Conservation (phyloP, 2,797 vertebrate species). For the Pangasius sanitwongsei region DNA sequence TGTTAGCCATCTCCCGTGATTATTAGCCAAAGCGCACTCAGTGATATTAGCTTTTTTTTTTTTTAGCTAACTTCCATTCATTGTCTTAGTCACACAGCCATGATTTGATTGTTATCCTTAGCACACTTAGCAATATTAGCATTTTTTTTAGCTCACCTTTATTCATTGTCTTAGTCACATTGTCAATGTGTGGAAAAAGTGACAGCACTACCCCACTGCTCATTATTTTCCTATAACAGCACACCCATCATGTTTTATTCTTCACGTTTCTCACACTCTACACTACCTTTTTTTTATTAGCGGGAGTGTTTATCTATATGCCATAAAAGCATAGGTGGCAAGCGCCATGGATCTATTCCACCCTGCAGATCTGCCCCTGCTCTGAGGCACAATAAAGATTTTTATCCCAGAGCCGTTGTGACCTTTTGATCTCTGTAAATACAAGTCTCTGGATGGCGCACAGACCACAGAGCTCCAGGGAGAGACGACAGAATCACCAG, state of each 20-base stretch:
- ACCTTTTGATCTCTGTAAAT: slow-evolving; percentile 16
- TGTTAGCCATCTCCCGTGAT: neutral
- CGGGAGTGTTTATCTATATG: neutral
- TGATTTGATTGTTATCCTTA: neutral
- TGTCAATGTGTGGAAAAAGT: neutral
- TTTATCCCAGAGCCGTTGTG: neutral
- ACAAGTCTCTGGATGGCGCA: neutral
- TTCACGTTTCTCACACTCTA: no score
- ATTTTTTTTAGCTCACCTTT: no score
- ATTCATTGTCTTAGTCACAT: neutral
- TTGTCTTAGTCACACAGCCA: neutral
- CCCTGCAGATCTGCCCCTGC: neutral
- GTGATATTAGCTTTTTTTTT: no score
- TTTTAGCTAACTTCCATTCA: neutral
- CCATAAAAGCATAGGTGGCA: neutral
- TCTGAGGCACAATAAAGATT: slow-evolving; percentile 3
- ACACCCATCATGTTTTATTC: neutral
- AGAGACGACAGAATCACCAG: neutral
- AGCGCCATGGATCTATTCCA: neutral
- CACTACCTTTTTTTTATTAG: neutral
- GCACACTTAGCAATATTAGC: neutral
- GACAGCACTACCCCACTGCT: no score
- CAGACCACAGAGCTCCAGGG: neutral
- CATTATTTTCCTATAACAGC: neutral
- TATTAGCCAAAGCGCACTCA: neutral